Evolutionary conservation across 2,797 vertebrate genomes (phyloP).

Genomic region (Eidolon dupreanum): DNA sequence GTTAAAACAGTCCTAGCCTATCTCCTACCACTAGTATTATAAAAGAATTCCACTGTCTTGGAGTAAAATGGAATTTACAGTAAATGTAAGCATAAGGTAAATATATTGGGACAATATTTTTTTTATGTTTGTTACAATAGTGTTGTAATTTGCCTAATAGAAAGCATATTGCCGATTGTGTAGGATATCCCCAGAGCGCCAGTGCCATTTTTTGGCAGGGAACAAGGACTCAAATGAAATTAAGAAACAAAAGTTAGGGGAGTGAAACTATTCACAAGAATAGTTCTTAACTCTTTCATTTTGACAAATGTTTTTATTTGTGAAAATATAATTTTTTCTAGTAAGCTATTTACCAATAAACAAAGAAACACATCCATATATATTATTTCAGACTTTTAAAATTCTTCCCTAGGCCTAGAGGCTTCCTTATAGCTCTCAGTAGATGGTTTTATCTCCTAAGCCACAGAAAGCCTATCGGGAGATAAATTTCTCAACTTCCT

Average conservation of each 20-base stretch:
- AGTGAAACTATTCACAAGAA: constrained; percentile 9
- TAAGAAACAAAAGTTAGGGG: background rate
- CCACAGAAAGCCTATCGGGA: background rate
- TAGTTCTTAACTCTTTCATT: background rate
- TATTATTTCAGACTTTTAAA: background rate
- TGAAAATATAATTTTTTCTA: background rate
- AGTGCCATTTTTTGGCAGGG: background rate
- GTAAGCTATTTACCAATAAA: background rate
- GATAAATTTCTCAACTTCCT: background rate
- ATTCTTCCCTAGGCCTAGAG: background rate
- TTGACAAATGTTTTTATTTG: constrained; percentile 36
- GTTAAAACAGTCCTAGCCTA: background rate
- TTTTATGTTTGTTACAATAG: background rate
- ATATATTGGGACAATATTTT: background rate
- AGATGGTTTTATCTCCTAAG: background rate
- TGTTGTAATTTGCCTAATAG: background rate
- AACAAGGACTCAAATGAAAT: constrained; percentile 4
- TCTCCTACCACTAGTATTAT: background rate
- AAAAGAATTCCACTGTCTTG: background rate
- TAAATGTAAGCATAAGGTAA: background rate
- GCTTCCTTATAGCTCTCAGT: background rate
- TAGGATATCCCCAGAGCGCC: background rate
- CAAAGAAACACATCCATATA: background rate
- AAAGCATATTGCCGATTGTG: background rate
- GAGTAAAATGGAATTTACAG: background rate